A percentile compares a stretch with the other conserved stretches of the same genome.
Conservation (phyloP, 2,888 invertebrate genomes). For the Trypoxylon attenuatum region DNA sequence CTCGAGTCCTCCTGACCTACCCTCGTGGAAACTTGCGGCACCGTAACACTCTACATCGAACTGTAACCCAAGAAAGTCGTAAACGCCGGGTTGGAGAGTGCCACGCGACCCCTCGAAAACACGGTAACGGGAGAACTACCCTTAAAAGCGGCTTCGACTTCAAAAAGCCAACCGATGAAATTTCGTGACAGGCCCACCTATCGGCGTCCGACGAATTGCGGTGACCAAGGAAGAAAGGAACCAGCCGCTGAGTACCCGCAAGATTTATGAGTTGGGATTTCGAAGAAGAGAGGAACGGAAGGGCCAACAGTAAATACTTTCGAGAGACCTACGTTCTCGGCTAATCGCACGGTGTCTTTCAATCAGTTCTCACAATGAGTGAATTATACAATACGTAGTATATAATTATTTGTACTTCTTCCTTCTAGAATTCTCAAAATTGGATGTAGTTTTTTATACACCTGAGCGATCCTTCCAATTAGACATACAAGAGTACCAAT, state of each 20-base stretch:
- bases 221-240: constrained; percentile 26
- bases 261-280: constrained; percentile 49
- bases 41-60: constrained; percentile 2
- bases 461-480: too few relatives aligned
- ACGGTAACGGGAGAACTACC: constrained; percentile 23
- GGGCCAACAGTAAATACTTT: constrained; percentile 36
- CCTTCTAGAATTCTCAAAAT: too few relatives aligned
- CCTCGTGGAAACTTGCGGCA: constrained; percentile 14
- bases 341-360: constrained; percentile 2
- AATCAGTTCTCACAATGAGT: too few relatives aligned
- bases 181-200: constrained; percentile 37
- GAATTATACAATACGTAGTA: too few relatives aligned
- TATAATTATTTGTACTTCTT: too few relatives aligned
- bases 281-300: too few relatives aligned
- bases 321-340: not conserved
- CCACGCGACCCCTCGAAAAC: constrained; percentile 45
- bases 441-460: too few relatives aligned
- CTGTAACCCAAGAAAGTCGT: constrained; percentile 46
- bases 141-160: constrained; percentile 8
- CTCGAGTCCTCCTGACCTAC: constrained; percentile 30
- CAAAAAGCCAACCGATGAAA: constrained; percentile 27
- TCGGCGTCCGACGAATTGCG: constrained; percentile 31
- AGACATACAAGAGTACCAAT: too few relatives aligned
- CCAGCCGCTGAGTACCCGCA: constrained; percentile 9
- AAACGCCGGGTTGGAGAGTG: constrained; percentile 43